Percentiles rank a stretch among this genome's conserved stretches.
Evolutionary conservation across 1,140 invertebrate species (phyloP).

Genomic region (Calephelis virginiensis): DNA sequence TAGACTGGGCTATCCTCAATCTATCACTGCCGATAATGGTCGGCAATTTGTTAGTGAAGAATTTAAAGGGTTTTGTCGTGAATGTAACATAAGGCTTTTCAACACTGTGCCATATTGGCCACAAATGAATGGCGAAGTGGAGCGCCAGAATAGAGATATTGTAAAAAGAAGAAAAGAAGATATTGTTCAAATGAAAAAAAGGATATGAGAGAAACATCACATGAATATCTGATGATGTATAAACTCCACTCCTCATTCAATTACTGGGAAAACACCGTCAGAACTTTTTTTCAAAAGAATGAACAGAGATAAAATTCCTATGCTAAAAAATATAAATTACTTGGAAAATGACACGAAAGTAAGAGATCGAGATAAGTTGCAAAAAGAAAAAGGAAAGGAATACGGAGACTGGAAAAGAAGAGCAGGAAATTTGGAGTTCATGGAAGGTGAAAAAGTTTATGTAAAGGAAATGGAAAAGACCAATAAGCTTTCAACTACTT

Average conservation of each 20-base stretch:
- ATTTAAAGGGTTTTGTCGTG: constrained; percentile 27
- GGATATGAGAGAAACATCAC: not conserved
- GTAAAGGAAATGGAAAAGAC: constrained; percentile 25
- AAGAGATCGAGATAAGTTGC: constrained; percentile 33
- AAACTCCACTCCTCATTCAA: constrained; percentile 45
- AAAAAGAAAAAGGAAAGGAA: constrained; percentile 23
- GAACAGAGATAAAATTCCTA: constrained; percentile 37
- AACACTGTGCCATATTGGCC: constrained; percentile 36
- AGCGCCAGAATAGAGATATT: constrained; percentile 32
- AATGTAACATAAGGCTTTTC: constrained; percentile 26
- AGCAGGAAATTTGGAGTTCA: constrained; percentile 19
- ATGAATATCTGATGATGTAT: constrained; percentile 44
- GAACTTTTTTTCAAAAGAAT: constrained; percentile 49
- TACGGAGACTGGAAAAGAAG: constrained; percentile 26
- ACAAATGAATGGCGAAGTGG: constrained; percentile 37
- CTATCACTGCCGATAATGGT: constrained; percentile 32
- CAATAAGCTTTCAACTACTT: constrained; percentile 28
- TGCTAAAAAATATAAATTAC: constrained; percentile 19
- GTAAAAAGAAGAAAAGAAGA: constrained; percentile 31
- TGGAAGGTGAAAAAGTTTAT: constrained; percentile 30
- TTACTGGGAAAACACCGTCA: constrained; percentile 50
- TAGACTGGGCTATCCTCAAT: constrained; percentile 16
- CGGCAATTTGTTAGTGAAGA: constrained; percentile 29
- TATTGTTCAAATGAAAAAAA: constrained; percentile 8
- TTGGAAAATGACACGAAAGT: constrained; percentile 27